Evolutionary conservation across 2,888 invertebrate genomes (phyloP), one percentile per base, ranked within the genome.

Genomic region (Hydroisotoma schaefferi): DNA sequence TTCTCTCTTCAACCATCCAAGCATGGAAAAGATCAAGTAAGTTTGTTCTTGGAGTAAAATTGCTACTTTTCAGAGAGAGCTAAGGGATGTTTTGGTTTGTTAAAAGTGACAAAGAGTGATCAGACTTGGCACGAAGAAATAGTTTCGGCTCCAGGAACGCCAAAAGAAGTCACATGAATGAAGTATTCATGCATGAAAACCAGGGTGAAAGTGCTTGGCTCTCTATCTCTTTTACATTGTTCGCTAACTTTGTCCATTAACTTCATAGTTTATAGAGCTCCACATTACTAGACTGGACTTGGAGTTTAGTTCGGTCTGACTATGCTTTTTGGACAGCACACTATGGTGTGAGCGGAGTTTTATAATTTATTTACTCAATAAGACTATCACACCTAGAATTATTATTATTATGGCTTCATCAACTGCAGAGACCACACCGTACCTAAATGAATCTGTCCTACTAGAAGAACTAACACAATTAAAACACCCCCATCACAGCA

Each of bases 171-270:
- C 40, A 40, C 15, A 40, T 40, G 40, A 20, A 40, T 40, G 20
- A 40, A 40, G 40, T 40, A 20, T 40, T 40, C 40, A 40, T 40
- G 40, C 40, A 40, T 40, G 40, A 40, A 40, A 40, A 15, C 5
- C 40, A 5, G 40, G 40, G 40, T 40, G 40, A 40, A 40, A 40
- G 40, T 20, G n/a, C n/a, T n/a, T n/a, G n/a, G n/a, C n/a, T n/a
- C n/a, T n/a, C 40, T 20, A 10, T 40, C 40, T 40, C 40, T 4
- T 20, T 18, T 40, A 20, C 40, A 29, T 40, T 33, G 56, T 37
- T 55, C 51, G 22, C 38, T 38, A 63, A 63, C 63, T 63, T 59
- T 55, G 57, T 53, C 59, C 59, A 63, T 63, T 63, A 63, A 59
- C 56, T 59, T 63, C 63, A 63, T 46, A 56, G 40, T 63, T 58